phyloP scores from a whole-genome alignment of 2,113 vertebrate genomes.

The Clarias batrachus region DNA sequence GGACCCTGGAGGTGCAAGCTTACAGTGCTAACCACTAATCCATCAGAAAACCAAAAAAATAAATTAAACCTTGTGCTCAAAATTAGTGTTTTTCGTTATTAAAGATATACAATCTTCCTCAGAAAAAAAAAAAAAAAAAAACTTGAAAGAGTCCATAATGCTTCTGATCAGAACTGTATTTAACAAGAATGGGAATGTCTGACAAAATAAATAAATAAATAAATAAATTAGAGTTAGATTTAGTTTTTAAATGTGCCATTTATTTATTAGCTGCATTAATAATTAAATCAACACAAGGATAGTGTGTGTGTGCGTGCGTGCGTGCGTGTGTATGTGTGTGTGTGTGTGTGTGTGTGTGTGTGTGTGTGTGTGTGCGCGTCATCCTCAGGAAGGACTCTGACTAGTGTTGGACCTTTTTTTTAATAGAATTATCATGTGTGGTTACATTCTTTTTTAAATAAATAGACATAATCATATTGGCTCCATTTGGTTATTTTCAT shows the following conservation, averaged over 20 bases:
- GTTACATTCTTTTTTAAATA: slow-evolving; percentile 12
- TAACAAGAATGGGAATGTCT: not conserved
- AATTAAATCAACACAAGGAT: not conserved
- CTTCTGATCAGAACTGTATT: too few relatives aligned
- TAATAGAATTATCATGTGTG: slow-evolving; percentile 62
- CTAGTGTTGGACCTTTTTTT: slow-evolving; percentile 57
- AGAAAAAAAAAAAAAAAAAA: too few relatives aligned
- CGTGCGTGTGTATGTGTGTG: not conserved
- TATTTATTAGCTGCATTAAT: not conserved
- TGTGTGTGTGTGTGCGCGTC: slow-evolving; percentile 44
- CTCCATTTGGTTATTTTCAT: slow-evolving; percentile 32
- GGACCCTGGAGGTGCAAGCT: too few relatives aligned
- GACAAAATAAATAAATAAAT: not conserved
- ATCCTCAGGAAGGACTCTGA: slow-evolving; percentile 56
- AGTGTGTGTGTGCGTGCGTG: not conserved
- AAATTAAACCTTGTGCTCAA: too few relatives aligned
- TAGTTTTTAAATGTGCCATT: not conserved
- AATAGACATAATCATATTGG: slow-evolving; percentile 28
- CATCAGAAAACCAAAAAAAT: too few relatives aligned
- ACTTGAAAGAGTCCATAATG: too few relatives aligned
- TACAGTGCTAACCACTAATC: too few relatives aligned
- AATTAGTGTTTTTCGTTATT: too few relatives aligned
- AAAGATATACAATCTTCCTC: too few relatives aligned
- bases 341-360: not conserved
- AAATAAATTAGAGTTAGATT: not conserved